These are phyloP conservation scores for Oryzias woworae DNA, from an alignment of 2,113 vertebrate species.

Conservation along the genomic window DNA sequence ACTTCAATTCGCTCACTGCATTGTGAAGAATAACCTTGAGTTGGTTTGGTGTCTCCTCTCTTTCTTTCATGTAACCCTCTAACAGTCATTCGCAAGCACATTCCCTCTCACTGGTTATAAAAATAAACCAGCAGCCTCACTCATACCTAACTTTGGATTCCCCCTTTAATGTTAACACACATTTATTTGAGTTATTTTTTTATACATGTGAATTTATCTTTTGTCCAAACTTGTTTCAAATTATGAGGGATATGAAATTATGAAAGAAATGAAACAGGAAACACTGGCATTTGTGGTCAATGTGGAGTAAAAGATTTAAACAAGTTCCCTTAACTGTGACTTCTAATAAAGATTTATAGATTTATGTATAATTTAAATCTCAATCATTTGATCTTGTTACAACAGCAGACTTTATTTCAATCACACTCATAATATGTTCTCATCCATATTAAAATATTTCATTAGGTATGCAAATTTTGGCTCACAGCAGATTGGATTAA, in stretches of 20 bases:
- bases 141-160: background rate
- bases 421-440: constrained; percentile 16
- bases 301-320: too few species aligned
- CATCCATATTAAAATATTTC: constrained; percentile 1
- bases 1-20: constrained; percentile 37
- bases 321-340: too few species aligned
- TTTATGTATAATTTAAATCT: too few species aligned
- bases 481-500: constrained; percentile 7
- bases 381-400: too few species aligned
- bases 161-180: too few species aligned
- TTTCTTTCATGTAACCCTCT: constrained; percentile 60
- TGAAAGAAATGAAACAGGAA: too few species aligned
- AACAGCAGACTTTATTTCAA: background rate
- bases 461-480: constrained; percentile 1
- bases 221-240: too few species aligned
- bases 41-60: constrained; percentile 59
- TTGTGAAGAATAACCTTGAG: constrained; percentile 61
- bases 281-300: too few species aligned
- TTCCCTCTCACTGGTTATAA: constrained; percentile 7
- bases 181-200: too few species aligned
- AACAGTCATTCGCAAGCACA: constrained; percentile 54
- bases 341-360: too few species aligned
- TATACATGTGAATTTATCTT: too few species aligned
- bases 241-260: too few species aligned
- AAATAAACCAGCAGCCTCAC: background rate